Percentiles rank a stretch among this genome's conserved stretches.
phyloP scores from a whole-genome alignment of 2,888 invertebrate species.

The Crepidodera aurea region DNA sequence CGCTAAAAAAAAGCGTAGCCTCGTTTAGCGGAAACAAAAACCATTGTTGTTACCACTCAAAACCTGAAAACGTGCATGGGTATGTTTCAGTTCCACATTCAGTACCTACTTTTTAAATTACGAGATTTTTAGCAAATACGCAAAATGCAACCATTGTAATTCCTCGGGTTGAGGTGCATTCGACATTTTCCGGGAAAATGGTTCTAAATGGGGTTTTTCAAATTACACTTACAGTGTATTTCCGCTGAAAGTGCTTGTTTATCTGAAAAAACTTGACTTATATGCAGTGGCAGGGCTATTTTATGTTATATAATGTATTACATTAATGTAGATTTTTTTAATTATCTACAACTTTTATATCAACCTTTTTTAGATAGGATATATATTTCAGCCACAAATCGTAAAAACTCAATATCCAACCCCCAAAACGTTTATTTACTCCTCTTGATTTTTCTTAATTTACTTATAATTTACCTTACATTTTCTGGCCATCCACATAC shows the following conservation, averaged over 20 bases:
- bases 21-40: neutral
- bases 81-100: neutral
- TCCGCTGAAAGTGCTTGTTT: slow-evolving; percentile 22
- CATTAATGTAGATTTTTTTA: too few relatives aligned
- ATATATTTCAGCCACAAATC: too few relatives aligned
- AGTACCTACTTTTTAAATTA: slow-evolving; percentile 8
- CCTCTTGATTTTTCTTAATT: too few relatives aligned
- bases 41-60: neutral
- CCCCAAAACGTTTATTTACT: too few relatives aligned
- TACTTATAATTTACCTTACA: too few relatives aligned
- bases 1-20: slow-evolving; percentile 1
- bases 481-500: too few relatives aligned
- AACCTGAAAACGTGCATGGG: neutral
- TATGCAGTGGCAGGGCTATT: too few relatives aligned
- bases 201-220: slow-evolving; percentile 26
- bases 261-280: too few relatives aligned
- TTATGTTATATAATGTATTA: too few relatives aligned
- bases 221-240: slow-evolving; percentile 22
- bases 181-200: slow-evolving; percentile 19
- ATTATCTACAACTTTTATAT: too few relatives aligned
- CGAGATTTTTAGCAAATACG: slow-evolving; percentile 5
- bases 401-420: too few relatives aligned
- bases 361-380: too few relatives aligned
- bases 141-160: slow-evolving; percentile 17
- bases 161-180: slow-evolving; percentile 5